These are phyloP conservation scores for Oreotragus oreotragus DNA, from an alignment of 2,113 vertebrate genomes.

Conservation along the genomic window DNA sequence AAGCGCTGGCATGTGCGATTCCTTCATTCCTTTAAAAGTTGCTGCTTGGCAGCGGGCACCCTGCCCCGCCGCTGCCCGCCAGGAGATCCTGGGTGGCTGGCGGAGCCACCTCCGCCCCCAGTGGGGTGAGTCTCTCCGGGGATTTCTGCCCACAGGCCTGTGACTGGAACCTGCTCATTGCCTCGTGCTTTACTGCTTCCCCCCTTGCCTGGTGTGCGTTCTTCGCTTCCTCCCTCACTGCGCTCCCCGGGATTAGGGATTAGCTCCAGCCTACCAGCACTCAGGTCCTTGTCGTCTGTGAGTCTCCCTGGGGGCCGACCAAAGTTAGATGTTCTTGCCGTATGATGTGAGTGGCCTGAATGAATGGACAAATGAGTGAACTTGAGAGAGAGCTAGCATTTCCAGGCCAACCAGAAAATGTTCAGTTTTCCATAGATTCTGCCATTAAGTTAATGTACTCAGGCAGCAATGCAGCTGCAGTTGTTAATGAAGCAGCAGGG, in stretches of 20 bases:
- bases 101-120: rapidly evolving
- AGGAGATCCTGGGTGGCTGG: background rate
- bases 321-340: background rate
- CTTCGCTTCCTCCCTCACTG: background rate
- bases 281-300: background rate
- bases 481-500: background rate
- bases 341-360: background rate
- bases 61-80: rapidly evolving
- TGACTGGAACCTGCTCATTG: background rate
- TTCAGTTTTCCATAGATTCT: background rate
- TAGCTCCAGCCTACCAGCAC: background rate
- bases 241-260: background rate
- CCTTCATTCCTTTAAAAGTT: background rate
- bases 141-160: rapidly evolving
- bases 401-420: background rate
- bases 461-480: background rate
- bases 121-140: too few relatives aligned
- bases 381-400: background rate
- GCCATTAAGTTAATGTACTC: background rate
- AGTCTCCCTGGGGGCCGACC: background rate
- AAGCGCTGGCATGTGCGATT: background rate
- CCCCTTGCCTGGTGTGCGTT: background rate
- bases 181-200: rapidly evolving
- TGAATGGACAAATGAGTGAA: background rate
- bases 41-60: rapidly evolving